phyloP scores from a whole-genome alignment of 2,888 invertebrate genomes.

The Antitype chi region DNA sequence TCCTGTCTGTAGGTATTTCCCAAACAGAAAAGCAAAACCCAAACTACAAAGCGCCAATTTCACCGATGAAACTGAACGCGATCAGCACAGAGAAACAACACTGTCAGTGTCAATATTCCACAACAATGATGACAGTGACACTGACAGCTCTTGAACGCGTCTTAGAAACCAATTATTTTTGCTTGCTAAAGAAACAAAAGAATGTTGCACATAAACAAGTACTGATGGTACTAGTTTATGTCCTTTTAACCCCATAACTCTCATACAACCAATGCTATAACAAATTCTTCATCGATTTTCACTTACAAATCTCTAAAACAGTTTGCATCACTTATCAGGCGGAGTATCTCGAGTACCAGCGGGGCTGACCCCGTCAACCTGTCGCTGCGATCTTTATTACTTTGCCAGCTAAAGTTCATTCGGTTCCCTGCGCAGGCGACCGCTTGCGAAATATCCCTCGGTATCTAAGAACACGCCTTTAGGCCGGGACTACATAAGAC shows the following conservation, averaged over 20 bases:
- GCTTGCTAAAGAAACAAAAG: slow-evolving; percentile 1
- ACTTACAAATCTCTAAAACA: slow-evolving; percentile 49
- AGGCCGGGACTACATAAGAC: slow-evolving; percentile 22
- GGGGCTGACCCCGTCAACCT: slow-evolving; percentile 71
- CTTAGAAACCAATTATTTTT: not conserved
- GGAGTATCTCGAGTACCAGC: slow-evolving; percentile 52
- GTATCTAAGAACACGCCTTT: slow-evolving; percentile 50
- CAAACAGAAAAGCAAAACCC: not conserved
- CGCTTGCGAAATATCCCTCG: slow-evolving; percentile 70
- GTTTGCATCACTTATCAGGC: slow-evolving; percentile 51
- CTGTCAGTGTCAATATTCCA: no score
- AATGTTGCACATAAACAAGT: not conserved
- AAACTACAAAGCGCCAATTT: no score
- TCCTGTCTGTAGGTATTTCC: not conserved
- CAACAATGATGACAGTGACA: no score
- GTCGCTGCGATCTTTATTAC: slow-evolving; percentile 71
- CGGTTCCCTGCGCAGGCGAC: slow-evolving; percentile 72
- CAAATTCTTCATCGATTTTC: slow-evolving; percentile 46
- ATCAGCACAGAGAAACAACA: no score
- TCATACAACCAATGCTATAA: slow-evolving; percentile 8
- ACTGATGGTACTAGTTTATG: not conserved
- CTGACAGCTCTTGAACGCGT: no score
- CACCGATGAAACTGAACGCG: no score
- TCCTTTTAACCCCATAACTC: not conserved
- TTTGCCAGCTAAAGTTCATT: slow-evolving; percentile 76